A percentile compares a stretch with the other conserved stretches of the same genome.
Evolutionary conservation across 1,140 invertebrate genomes (phyloP).

Genomic region (Zaprionus capensis): DNA sequence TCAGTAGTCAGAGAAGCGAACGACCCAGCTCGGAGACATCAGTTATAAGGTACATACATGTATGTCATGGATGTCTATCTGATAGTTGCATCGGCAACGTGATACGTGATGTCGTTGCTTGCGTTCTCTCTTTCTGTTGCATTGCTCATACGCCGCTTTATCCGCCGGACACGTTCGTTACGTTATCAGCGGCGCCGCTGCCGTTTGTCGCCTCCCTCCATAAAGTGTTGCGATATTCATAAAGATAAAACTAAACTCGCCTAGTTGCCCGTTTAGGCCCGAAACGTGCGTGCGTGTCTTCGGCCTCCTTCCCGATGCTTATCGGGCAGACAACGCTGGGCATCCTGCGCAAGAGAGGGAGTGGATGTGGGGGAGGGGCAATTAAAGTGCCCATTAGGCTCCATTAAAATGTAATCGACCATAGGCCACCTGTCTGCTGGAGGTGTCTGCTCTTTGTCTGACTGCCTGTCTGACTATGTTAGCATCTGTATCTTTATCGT

Average conservation of each 20-base stretch:
- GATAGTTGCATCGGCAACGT: slow-evolving; percentile 56
- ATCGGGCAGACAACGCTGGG: neutral
- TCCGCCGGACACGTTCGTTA: slow-evolving; percentile 45
- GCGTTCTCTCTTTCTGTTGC: neutral
- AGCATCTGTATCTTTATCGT: neutral
- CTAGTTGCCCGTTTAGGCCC: slow-evolving; percentile 29
- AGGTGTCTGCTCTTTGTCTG: neutral
- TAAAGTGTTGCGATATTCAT: slow-evolving; percentile 72
- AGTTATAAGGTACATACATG: neutral
- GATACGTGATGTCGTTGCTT: slow-evolving; percentile 47
- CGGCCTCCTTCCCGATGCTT: neutral
- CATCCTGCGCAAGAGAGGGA: neutral
- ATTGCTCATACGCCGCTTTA: slow-evolving; percentile 19
- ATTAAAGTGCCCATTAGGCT: slow-evolving; percentile 65
- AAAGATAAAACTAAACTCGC: slow-evolving; percentile 58
- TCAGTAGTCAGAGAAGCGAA: slow-evolving; percentile 13
- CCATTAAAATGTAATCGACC: slow-evolving; percentile 65
- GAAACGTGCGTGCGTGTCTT: slow-evolving; percentile 29
- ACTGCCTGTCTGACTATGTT: neutral
- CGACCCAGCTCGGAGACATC: slow-evolving; percentile 17
- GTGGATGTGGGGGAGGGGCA: slow-evolving; percentile 19
- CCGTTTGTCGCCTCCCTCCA: slow-evolving; percentile 54
- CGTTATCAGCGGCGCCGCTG: slow-evolving; percentile 46
- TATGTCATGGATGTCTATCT: slow-evolving; percentile 34
- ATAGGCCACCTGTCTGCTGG: slow-evolving; percentile 16